These are phyloP conservation scores for Uloborus diversus DNA, from an alignment of 1,140 invertebrate genomes.

Conservation along the genomic window DNA sequence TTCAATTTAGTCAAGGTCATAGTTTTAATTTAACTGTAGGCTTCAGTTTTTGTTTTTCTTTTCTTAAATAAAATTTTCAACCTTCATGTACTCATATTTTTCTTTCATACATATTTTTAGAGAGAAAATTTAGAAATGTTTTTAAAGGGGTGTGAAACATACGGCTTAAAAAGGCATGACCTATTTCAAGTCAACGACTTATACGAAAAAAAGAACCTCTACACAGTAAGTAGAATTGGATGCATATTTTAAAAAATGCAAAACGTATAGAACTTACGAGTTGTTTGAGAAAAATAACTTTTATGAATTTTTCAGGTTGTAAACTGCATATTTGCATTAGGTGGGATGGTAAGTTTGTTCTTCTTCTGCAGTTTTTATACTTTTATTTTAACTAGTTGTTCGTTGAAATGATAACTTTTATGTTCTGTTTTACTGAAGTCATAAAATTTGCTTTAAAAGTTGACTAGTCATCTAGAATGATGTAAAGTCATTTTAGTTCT, in stretches of 20 bases:
- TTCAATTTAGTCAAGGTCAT: neutral
- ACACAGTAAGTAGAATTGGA: slow-evolving; percentile 65
- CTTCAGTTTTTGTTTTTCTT: neutral
- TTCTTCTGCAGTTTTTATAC: no score
- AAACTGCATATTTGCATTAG: slow-evolving; percentile 64
- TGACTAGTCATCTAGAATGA: no score
- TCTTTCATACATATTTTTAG: slow-evolving; percentile 62
- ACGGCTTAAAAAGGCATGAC: slow-evolving; percentile 71
- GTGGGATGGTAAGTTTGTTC: slow-evolving; percentile 64
- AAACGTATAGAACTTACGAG: neutral
- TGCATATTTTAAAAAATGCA: neutral
- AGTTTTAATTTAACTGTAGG: neutral
- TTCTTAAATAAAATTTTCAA: neutral
- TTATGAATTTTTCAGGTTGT: slow-evolving; percentile 63
- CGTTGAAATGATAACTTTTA: no score
- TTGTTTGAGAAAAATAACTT: neutral
- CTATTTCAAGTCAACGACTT: slow-evolving; percentile 76
- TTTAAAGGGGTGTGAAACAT: slow-evolving; percentile 71
- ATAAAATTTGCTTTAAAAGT: no score
- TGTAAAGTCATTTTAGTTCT: no score
- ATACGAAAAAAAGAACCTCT: slow-evolving; percentile 74
- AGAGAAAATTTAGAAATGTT: slow-evolving; percentile 76
- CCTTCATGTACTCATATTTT: neutral
- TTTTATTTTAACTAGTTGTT: no score
- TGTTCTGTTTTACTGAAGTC: no score